Evolutionary conservation across 2,797 vertebrate genomes (phyloP), one percentile per base, ranked within the genome.

Genomic region (Aphelocoma californica): DNA sequence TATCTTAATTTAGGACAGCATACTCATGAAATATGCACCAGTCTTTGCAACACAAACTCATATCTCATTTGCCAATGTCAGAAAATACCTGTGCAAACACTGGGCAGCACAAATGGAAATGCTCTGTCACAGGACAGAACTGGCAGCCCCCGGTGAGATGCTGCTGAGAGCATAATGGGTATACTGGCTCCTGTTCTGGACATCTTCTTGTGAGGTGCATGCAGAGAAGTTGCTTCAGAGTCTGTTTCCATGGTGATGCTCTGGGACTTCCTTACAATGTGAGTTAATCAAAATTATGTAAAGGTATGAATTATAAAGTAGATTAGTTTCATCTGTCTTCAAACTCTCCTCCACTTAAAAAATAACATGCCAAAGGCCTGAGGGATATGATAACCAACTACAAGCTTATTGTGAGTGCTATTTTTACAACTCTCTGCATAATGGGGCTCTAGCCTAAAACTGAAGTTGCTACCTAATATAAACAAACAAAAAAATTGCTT

Each of bases 251-350:
- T 65, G 38, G 57, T 75, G 32, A 74, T 90, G 69, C 45, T 91
- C 61, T 77, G 34, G 67, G 83, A 74, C 28, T 91, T 87, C 29
- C 34, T 67, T 88, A 60, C 83, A 82, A 85, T 11, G 3, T 14
- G 18, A 85, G 23, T 77, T 85, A 88, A 86, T 89, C 51, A 92
- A 84, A 82, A 93, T 85, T 42, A 87, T 92, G 60, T 84, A 73
- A 89, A 93, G 25, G 44, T 82, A 80, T 73, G 78, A 94, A 93
- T 91, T 95, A 82, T 77, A 87, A 71, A 70, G 36, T 45, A 90
- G 56, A 79, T 87, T 85, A 67, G 28, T 85, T 94, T 81, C 17
- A 69, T 69, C 56, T 89, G 48, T 81, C 50, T 94, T 92, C 56
- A 85, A 84, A 81, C 38, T 64, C 32, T 90, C 60, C 36, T 77